Conservation (phyloP, 2,113 vertebrate genomes). For the Equus quagga region DNA sequence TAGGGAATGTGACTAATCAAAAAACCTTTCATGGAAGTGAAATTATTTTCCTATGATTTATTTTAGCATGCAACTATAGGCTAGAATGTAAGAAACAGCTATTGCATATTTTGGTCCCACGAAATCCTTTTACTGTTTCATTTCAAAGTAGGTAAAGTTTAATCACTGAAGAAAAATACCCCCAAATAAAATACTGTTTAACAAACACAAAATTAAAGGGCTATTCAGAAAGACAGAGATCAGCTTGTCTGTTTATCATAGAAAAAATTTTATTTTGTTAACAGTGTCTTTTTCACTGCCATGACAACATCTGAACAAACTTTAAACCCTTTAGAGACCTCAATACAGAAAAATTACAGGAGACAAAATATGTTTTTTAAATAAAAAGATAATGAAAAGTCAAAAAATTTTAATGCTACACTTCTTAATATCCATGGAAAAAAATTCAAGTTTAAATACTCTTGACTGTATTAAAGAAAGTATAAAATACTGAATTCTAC, state of each 20-base stretch:
- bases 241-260: constrained; percentile 18
- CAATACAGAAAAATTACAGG: constrained; percentile 17
- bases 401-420: constrained; percentile 13
- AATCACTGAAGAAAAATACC: background rate
- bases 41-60: background rate
- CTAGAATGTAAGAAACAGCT: background rate
- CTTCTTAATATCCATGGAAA: constrained; percentile 51
- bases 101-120: background rate
- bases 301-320: constrained; percentile 33
- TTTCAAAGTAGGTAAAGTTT: background rate
- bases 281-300: constrained; percentile 3
- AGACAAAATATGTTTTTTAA: background rate
- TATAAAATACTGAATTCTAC: constrained; percentile 65
- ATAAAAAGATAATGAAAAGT: constrained; percentile 29
- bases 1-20: background rate
- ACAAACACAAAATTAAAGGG: background rate
- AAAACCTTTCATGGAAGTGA: background rate
- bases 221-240: background rate
- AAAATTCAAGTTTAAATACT: constrained; percentile 63
- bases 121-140: constrained; percentile 32
- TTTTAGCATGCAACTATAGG: background rate
- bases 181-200: background rate
- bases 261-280: constrained; percentile 59
- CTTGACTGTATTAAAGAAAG: constrained; percentile 61
- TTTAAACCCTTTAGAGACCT: constrained; percentile 36